Percentiles rank a stretch among this genome's conserved stretches.
Conservation (phyloP, 2,113 vertebrate genomes). For the Callithrix jacchus region DNA sequence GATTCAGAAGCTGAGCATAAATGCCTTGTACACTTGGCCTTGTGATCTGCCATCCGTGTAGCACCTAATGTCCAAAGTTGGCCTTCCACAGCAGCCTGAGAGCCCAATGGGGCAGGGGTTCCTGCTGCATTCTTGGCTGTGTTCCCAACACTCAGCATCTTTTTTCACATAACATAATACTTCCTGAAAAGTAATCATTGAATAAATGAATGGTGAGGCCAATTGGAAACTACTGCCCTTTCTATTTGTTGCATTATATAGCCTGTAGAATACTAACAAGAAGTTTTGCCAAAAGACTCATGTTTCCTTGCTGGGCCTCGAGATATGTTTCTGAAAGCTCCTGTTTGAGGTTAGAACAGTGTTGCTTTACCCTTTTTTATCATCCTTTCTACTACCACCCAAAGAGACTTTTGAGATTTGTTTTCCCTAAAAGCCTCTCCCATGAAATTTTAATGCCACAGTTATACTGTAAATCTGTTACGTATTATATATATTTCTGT, state of each 20-base stretch:
- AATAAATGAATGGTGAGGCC: not conserved
- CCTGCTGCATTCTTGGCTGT: not conserved
- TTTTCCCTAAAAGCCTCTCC: not conserved
- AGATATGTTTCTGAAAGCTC: slow-evolving; percentile 12
- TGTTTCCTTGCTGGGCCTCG: not conserved
- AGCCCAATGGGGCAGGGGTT: no score
- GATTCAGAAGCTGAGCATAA: not conserved
- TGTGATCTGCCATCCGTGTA: not conserved
- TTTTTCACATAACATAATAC: not conserved
- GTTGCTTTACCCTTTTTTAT: not conserved
- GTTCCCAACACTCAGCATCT: not conserved
- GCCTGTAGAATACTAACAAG: not conserved
- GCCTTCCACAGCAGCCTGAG: not conserved
- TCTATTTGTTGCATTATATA: not conserved
- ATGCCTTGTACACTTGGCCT: not conserved
- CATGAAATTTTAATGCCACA: slow-evolving; percentile 10
- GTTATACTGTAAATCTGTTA: not conserved
- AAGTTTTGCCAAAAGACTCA: not conserved
- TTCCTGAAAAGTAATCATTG: not conserved
- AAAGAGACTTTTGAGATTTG: not conserved
- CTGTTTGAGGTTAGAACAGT: not conserved
- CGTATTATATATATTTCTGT: not conserved
- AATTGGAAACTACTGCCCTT: not conserved
- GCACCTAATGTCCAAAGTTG: not conserved
- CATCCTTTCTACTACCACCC: not conserved